Evolutionary conservation across 2,113 vertebrate genomes (phyloP).

Genomic region (Catharus minimus): DNA sequence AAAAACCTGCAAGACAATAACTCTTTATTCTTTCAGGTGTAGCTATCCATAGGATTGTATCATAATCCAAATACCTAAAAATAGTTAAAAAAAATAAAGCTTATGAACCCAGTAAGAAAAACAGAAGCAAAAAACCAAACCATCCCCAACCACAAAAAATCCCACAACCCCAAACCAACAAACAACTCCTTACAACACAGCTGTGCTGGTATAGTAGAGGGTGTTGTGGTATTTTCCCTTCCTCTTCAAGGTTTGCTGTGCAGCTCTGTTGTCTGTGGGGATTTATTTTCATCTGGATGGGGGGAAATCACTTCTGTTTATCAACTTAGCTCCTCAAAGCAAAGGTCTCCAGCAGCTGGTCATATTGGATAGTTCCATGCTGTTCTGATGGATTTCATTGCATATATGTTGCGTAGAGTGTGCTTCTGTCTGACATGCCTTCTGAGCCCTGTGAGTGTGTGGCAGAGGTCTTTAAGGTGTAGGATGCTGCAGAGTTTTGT

Average conservation of each 20-base stretch:
- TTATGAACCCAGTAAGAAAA: rapidly evolving
- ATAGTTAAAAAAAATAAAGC: not conserved
- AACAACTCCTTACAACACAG: rapidly evolving
- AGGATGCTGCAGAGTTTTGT: not conserved
- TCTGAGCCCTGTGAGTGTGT: not conserved
- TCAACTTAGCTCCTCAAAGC: not conserved
- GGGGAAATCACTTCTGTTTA: not conserved
- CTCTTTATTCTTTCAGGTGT: not conserved
- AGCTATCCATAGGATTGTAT: not conserved
- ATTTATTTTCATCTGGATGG: not conserved
- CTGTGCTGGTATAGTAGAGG: not conserved
- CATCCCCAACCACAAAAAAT: not conserved
- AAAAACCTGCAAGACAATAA: not conserved
- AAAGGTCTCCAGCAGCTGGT: not conserved
- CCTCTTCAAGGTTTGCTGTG: not conserved
- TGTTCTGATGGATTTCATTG: not conserved
- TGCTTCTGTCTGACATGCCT: not conserved
- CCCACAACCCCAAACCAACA: not conserved
- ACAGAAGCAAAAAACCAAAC: not conserved
- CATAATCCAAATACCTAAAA: not conserved
- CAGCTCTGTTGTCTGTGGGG: not conserved
- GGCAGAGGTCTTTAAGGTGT: not conserved
- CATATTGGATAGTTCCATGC: not conserved
- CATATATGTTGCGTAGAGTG: rapidly evolving
- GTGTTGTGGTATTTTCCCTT: not conserved